Conservation (phyloP, 2,888 invertebrate species). For the Drosophila testacea region DNA sequence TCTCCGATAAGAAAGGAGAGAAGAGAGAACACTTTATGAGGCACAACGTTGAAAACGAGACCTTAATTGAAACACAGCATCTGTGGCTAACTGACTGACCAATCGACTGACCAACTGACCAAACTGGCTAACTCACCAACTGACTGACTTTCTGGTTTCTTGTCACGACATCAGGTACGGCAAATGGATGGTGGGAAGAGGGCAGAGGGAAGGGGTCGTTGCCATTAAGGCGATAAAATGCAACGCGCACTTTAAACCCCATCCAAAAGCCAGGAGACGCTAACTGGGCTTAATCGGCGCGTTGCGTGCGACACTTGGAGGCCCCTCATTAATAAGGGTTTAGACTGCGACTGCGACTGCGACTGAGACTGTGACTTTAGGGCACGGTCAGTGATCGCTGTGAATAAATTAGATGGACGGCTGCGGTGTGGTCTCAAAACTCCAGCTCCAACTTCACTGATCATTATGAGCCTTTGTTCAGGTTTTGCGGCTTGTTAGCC, state of each 20-base stretch:
- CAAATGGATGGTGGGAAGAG: not conserved
- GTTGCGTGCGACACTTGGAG: conserved; percentile 77
- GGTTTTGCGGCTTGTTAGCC: conserved; percentile 66
- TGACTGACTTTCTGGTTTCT: conserved; percentile 7
- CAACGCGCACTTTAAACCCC: conserved; percentile 67
- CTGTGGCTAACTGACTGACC: conserved; percentile 9
- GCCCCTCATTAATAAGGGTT: conserved; percentile 77
- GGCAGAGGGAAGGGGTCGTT: conserved; percentile 24
- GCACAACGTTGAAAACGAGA: conserved; percentile 27
- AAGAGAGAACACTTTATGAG: conserved; percentile 50
- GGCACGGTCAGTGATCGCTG: conserved; percentile 56
- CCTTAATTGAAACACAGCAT: conserved; percentile 51
- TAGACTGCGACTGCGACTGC: conserved; percentile 48
- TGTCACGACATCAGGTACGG: conserved; percentile 17
- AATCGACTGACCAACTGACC: conserved; percentile 3
- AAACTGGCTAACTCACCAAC: conserved; percentile 11
- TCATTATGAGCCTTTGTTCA: conserved; percentile 71
- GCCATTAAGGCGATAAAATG: conserved; percentile 82
- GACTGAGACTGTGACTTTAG: conserved; percentile 32
- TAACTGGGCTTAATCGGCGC: conserved; percentile 79
- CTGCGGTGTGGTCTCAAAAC: conserved; percentile 46
- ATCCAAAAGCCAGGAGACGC: conserved; percentile 53
- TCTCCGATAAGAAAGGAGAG: conserved; percentile 59
- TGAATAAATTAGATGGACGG: conserved; percentile 80
- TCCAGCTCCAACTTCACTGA: conserved; percentile 39